phyloP scores from a whole-genome alignment of 2,888 invertebrate species.

The Nomada fucata region DNA sequence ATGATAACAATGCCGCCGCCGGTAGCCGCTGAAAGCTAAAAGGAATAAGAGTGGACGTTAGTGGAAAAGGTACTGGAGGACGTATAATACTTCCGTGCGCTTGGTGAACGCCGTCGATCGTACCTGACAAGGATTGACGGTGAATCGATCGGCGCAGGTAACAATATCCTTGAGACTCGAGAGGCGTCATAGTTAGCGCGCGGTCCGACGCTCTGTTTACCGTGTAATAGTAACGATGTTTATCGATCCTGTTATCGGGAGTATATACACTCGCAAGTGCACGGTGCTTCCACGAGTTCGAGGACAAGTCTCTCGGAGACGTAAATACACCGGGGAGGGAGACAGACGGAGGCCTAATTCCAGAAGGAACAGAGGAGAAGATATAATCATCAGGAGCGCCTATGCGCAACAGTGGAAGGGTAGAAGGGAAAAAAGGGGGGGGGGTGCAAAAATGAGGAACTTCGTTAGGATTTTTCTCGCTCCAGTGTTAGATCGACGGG shows the following conservation, averaged over 20 bases:
- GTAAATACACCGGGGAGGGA: constrained; percentile 59
- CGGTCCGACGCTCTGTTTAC: constrained; percentile 74
- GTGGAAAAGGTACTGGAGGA: neutral
- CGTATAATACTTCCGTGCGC: constrained; percentile 10
- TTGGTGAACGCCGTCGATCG: constrained; percentile 25
- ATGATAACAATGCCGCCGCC: no score
- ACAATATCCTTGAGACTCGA: constrained; percentile 77
- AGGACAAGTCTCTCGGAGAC: constrained; percentile 62
- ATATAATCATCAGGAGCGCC: no score
- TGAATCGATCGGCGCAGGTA: constrained; percentile 67
- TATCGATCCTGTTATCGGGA: constrained; percentile 82
- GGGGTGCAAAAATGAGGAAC: no score
- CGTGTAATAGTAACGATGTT: constrained; percentile 81
- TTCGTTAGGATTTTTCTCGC: no score
- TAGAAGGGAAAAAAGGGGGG: no score
- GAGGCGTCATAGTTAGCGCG: constrained; percentile 74
- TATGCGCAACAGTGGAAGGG: no score
- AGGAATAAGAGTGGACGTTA: neutral
- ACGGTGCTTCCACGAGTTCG: constrained; percentile 49
- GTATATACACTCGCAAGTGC: constrained; percentile 63
- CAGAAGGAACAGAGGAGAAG: constrained; percentile 1
- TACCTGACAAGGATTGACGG: constrained; percentile 59
- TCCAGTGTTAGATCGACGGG: no score
- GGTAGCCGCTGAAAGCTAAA: neutral
- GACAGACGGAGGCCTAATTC: constrained; percentile 56